Evolutionary conservation across 2,888 invertebrate genomes (phyloP).

Genomic region (Amiota communis): DNA sequence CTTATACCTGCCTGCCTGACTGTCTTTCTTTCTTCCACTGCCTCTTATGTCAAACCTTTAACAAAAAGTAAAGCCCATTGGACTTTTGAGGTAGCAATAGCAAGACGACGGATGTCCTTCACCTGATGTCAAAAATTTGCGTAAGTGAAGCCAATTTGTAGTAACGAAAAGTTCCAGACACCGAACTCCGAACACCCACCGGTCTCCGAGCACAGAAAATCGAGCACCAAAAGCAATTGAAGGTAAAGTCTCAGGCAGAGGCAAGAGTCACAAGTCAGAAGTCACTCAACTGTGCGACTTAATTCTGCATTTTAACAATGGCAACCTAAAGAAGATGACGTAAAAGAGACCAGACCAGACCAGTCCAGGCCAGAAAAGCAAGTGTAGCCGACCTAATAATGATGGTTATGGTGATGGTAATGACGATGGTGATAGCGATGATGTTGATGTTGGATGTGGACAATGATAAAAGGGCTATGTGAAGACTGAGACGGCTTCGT

Average conservation of each 20-base stretch:
- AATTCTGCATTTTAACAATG: constrained; percentile 57
- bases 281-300: constrained; percentile 60
- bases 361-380: constrained; percentile 21
- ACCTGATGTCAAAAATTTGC: constrained; percentile 42
- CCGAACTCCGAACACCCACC: not conserved
- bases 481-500: constrained; percentile 25
- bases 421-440: not conserved
- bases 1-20: not conserved
- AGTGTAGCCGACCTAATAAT: constrained; percentile 31
- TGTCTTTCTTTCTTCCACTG: not conserved
- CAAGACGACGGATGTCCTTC: constrained; percentile 41
- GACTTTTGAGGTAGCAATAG: not conserved
- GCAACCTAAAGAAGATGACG: constrained; percentile 6
- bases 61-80: not conserved
- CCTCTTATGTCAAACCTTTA: not conserved
- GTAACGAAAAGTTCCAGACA: constrained; percentile 36
- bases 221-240: not conserved
- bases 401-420: constrained; percentile 23
- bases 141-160: constrained; percentile 51
- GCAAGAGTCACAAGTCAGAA: constrained; percentile 27
- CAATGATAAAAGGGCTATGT: constrained; percentile 9
- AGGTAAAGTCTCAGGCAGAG: not conserved
- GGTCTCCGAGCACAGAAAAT: not conserved
- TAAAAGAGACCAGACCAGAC: not conserved
- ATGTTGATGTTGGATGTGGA: not conserved